Evolutionary conservation across 2,888 invertebrate species (phyloP).

Genomic region (Drosophila parthenogenetica): DNA sequence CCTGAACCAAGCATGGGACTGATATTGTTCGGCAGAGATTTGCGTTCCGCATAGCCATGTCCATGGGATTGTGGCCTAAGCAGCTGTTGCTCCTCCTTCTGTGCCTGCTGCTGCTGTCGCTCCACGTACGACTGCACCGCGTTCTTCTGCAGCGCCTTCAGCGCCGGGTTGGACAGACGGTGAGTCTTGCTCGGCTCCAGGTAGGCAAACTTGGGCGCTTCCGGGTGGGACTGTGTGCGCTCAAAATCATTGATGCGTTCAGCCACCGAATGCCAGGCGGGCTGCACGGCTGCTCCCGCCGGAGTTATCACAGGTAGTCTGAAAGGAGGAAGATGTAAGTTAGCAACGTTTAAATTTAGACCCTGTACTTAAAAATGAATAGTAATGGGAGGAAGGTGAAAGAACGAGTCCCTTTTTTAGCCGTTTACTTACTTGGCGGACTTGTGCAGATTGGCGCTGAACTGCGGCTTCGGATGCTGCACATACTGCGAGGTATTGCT

Average conservation of each 20-base stretch:
- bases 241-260: conserved; percentile 89
- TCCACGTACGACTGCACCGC: conserved; percentile 93
- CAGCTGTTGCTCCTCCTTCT: conserved; percentile 85
- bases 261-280: conserved; percentile 87
- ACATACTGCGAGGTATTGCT: conserved; percentile 83
- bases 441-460: conserved; percentile 80
- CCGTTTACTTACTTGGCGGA: conserved; percentile 70
- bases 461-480: conserved; percentile 83
- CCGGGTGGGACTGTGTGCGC: conserved; percentile 83
- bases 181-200: conserved; percentile 91
- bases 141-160: conserved; percentile 93
- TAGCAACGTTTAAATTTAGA: no score
- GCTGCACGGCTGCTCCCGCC: conserved; percentile 80
- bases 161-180: conserved; percentile 89
- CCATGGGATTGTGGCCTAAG: conserved; percentile 79
- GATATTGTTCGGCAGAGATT: conserved; percentile 83
- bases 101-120: conserved; percentile 87
- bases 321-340: neutral
- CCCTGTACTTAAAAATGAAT: no score
- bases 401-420: no score
- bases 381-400: neutral
- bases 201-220: conserved; percentile 87
- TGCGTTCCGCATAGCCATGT: conserved; percentile 77
- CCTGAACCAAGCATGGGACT: conserved; percentile 56
- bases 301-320: conserved; percentile 76